Conservation (phyloP, 2,113 vertebrate genomes). For the Heliornis fulica region DNA sequence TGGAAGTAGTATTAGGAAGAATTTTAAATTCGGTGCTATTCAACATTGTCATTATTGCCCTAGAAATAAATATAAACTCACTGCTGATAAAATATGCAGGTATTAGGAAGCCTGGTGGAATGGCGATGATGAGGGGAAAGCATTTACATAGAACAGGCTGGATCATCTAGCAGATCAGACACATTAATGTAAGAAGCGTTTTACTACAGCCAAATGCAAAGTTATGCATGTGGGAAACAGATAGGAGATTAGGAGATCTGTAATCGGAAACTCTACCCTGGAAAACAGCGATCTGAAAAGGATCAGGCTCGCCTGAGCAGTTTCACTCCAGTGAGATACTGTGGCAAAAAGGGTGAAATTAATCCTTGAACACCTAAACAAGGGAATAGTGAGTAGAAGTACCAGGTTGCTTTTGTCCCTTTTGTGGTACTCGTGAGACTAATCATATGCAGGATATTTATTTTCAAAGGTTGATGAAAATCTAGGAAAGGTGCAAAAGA, state of each 20-base stretch:
- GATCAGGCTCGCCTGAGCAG: neutral
- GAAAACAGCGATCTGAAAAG: neutral
- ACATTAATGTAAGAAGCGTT: neutral
- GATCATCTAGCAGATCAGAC: neutral
- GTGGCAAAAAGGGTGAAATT: constrained; percentile 20
- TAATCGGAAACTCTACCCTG: constrained; percentile 34
- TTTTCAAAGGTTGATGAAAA: constrained; percentile 25
- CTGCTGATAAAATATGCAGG: neutral
- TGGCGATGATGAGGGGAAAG: neutral
- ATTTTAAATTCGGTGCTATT: neutral
- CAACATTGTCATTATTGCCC: neutral
- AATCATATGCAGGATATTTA: constrained; percentile 6
- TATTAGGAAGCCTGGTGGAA: neutral
- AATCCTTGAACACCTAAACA: constrained; percentile 28
- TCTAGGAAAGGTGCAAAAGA: neutral
- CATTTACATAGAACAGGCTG: neutral
- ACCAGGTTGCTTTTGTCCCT: neutral
- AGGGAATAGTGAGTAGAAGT: neutral
- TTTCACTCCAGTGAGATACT: neutral
- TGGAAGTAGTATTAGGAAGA: neutral
- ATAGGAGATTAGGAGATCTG: neutral
- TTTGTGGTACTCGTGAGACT: neutral
- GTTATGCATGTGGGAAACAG: constrained; percentile 34
- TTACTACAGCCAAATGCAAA: constrained; percentile 30
- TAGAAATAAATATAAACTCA: neutral